Evolutionary conservation across 2,797 vertebrate genomes (phyloP).

Genomic region (Microctenopoma lineatum): DNA sequence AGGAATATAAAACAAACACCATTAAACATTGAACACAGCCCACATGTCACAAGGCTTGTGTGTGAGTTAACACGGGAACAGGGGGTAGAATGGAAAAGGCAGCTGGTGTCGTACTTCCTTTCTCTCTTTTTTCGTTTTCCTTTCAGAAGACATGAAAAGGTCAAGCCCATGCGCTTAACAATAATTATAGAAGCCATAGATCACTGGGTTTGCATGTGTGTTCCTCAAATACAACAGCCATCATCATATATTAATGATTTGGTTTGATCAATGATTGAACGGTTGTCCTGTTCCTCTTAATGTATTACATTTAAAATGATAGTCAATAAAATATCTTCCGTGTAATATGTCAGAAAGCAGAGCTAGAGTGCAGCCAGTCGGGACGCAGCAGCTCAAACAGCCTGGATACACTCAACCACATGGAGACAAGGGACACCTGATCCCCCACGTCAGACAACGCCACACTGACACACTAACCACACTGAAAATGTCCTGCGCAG

Average conservation of each 20-base stretch:
- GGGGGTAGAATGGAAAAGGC: conserved; percentile 43
- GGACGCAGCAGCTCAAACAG: conserved; percentile 28
- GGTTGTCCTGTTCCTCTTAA: conserved; percentile 45
- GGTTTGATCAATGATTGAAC: conserved; percentile 36
- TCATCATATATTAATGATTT: conserved; percentile 67
- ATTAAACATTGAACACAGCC: conserved; percentile 86
- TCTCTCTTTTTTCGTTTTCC: background rate
- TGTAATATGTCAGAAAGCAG: conserved; percentile 17
- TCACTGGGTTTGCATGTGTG: background rate
- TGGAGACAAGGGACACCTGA: conserved; percentile 49
- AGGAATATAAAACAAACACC: conserved; percentile 89
- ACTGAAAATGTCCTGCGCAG: conserved; percentile 4
- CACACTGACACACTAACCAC: conserved; percentile 20
- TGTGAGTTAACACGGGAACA: conserved; percentile 50
- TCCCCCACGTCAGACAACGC: conserved; percentile 39
- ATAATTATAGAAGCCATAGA: conserved; percentile 16
- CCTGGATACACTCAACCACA: conserved; percentile 30
- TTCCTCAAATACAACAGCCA: conserved; percentile 54
- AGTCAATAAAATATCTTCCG: conserved; percentile 42
- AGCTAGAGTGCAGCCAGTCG: conserved; percentile 34
- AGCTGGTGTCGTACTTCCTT: conserved; percentile 55
- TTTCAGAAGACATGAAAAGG: conserved; percentile 45
- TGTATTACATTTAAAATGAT: conserved; percentile 53
- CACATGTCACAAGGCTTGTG: conserved; percentile 75
- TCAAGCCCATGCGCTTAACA: conserved; percentile 41